These are phyloP conservation scores for Hydrochoerus hydrochaeris DNA, from an alignment of 2,113 vertebrate species.

Conservation along the genomic window DNA sequence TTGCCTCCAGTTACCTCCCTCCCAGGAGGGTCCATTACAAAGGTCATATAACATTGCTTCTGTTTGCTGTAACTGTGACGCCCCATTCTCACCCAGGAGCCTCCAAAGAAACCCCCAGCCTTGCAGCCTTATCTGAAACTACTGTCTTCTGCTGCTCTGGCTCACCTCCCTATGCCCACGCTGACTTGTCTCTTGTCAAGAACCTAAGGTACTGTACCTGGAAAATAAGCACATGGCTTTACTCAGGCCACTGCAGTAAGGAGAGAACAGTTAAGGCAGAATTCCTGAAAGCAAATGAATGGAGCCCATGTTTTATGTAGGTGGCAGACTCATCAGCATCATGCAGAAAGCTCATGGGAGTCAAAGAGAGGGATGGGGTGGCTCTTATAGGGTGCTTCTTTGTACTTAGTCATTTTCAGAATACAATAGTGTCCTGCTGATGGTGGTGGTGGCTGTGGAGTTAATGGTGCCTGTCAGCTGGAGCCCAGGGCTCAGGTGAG, in stretches of 20 bases:
- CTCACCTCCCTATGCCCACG: neutral
- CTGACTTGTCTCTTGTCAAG: neutral
- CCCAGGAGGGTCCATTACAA: neutral
- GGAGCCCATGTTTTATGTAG: neutral
- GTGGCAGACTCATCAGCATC: neutral
- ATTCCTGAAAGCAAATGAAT: neutral
- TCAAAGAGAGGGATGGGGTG: neutral
- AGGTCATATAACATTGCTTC: neutral
- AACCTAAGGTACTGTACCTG: neutral
- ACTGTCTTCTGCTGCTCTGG: neutral
- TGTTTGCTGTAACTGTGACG: neutral
- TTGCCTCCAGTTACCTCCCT: neutral
- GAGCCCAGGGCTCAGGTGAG: neutral
- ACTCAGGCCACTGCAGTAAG: neutral
- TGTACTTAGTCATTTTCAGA: neutral
- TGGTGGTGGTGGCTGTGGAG: neutral
- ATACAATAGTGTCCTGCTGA: neutral
- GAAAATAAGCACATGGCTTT: neutral
- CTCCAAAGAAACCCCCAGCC: neutral
- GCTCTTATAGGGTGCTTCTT: neutral
- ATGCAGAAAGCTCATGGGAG: neutral
- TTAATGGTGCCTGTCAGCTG: neutral
- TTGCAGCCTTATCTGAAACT: neutral
- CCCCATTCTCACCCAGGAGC: neutral
- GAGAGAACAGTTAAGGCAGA: neutral